Base-by-base conservation (phyloP, 2,113 vertebrate species). In the Arothron firmamentum region DNA sequence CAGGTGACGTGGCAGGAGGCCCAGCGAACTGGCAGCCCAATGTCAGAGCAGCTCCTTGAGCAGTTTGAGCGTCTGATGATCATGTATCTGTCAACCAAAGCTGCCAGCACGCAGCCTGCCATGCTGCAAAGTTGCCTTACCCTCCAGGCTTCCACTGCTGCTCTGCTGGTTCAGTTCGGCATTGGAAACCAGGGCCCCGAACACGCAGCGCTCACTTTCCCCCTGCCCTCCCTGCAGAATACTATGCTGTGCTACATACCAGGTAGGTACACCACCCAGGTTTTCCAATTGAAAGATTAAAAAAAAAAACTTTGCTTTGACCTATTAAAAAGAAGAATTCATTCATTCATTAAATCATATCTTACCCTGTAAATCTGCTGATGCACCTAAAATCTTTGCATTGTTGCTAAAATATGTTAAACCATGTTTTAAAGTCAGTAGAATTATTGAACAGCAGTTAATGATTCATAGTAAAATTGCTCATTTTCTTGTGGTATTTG, bases 21-120 rank as follows among this genome's bases (percentile, higher is more conserved):
- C 58, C 96, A 98, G 88, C 93, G 94, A 11, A 90, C 90, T 48
- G 92, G 93, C 59, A 95, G 85, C 75, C 92, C 95, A 0, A 90
- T 93, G 42, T 91, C 94, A 0, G 95, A 97, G 70, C 91, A 90
- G 79, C 92, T 99, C 52, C 88, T 94, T 62, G 97, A 99, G 85
- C 96, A 98, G 90, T 99, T 99, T 28, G 95, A 99, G 80, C 93
- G 94, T 53, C 90, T 98, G 28, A 98, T 98, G 96, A 96, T 94
- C 56, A 88, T 98, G 73, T 99, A 98, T 77, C 91, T 99, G 73
- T 98, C 96, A 65, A 95, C 93, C 75, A 97, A 99, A 90, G 92
- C 96, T 0, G 95, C 95, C 0, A 91, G 94, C 79, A 97, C 92
- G 0, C 96, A 99, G 72, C 95, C 96, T 0, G 91, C 93, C 83